A percentile compares a stretch with the other conserved stretches of the same genome.
phyloP scores from a whole-genome alignment of 2,113 vertebrate species.

The Pygoscelis antarcticus region DNA sequence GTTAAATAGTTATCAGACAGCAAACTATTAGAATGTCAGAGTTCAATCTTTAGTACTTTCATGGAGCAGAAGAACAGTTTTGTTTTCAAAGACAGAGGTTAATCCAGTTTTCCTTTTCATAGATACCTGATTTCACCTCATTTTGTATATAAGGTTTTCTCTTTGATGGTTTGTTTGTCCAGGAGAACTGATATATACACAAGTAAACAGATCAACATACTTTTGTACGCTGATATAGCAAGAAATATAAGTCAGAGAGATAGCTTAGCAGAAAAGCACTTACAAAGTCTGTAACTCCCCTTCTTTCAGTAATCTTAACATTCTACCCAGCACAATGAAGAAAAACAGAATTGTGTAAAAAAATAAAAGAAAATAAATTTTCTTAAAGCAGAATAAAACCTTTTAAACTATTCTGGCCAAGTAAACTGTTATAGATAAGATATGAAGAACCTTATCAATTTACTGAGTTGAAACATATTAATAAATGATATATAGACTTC shows the following conservation, averaged over 20 bases:
- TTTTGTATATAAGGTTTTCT: background rate
- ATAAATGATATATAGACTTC: conserved; percentile 45
- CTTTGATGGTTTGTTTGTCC: background rate
- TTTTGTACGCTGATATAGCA: background rate
- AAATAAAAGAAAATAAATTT: conserved; percentile 26
- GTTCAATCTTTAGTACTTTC: background rate
- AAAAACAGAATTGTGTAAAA: background rate
- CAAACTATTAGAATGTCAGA: background rate
- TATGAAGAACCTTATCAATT: conserved; percentile 25
- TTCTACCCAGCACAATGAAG: background rate
- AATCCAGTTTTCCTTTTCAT: background rate
- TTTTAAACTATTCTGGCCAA: conserved; percentile 35
- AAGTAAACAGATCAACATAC: background rate
- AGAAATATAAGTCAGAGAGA: background rate
- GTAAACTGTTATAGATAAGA: conserved; percentile 44
- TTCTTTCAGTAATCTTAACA: background rate
- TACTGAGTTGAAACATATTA: conserved; percentile 58
- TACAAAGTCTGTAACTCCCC: fast-evolving
- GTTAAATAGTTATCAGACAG: background rate
- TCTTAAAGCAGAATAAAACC: conserved; percentile 9
- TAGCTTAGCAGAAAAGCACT: background rate
- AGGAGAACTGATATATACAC: background rate
- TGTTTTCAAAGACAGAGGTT: background rate
- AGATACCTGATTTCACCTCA: background rate
- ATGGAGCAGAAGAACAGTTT: background rate